These are phyloP conservation scores for Actenoides hombroni DNA, from an alignment of 2,113 vertebrate species.

Conservation along the genomic window DNA sequence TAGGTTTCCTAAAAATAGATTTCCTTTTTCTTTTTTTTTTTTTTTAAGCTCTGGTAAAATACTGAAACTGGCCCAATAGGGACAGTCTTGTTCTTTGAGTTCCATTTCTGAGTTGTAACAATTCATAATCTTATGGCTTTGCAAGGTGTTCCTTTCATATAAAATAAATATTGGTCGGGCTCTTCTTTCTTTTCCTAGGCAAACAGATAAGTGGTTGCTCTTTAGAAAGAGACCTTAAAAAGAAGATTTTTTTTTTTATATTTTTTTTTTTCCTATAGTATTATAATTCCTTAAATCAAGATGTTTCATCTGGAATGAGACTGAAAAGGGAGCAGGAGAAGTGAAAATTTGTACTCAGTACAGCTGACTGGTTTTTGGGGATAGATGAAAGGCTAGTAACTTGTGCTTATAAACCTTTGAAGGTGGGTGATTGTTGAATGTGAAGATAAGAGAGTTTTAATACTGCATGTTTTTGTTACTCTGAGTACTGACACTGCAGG, in stretches of 20 bases:
- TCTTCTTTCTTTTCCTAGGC: not conserved
- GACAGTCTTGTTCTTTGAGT: not conserved
- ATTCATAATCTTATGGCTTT: not conserved
- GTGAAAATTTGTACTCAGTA: not conserved
- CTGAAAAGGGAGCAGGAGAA: not conserved
- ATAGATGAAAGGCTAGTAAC: not conserved
- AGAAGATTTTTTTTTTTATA: too few relatives aligned
- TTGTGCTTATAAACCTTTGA: not conserved
- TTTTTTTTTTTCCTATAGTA: not conserved
- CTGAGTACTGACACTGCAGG: not conserved
- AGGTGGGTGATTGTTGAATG: not conserved
- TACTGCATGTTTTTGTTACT: not conserved
- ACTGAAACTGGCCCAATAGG: not conserved
- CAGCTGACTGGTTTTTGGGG: not conserved
- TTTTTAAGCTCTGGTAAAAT: not conserved
- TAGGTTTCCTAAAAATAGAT: not conserved
- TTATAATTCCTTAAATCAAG: not conserved
- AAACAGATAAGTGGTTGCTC: not conserved
- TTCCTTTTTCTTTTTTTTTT: not conserved
- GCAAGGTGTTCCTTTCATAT: not conserved
- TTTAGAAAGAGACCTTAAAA: not conserved
- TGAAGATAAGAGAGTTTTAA: not conserved
- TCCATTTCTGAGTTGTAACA: not conserved
- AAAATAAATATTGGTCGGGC: not conserved
- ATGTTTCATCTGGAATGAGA: not conserved